Evolutionary conservation across 2,888 invertebrate genomes (phyloP).

Genomic region (Acanthococcus lagerstroemiae): DNA sequence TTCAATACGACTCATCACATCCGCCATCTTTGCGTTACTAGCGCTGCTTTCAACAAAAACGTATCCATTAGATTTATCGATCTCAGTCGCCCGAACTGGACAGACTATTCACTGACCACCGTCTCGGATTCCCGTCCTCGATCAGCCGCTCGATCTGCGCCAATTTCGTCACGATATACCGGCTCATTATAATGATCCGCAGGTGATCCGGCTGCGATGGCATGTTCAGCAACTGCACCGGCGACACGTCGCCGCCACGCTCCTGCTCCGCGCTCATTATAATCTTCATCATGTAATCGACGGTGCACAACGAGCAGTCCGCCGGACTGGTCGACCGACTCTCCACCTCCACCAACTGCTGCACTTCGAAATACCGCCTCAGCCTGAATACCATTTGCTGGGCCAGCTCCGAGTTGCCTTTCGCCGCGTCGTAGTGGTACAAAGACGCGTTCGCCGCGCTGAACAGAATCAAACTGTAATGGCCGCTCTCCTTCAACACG

Average conservation of each 20-base stretch:
- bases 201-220: constrained; percentile 20
- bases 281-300: constrained; percentile 23
- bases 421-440: constrained; percentile 13
- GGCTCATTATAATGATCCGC: constrained; percentile 22
- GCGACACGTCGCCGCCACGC: background rate
- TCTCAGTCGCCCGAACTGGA: no score
- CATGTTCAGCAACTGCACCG: constrained; percentile 5
- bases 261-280: constrained; percentile 16
- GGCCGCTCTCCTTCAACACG: constrained; percentile 9
- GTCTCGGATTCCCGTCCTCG: no score
- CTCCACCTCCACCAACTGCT: constrained; percentile 21
- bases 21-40: no score
- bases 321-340: constrained; percentile 1
- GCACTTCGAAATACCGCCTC: constrained; percentile 8
- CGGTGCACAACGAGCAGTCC: constrained; percentile 11
- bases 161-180: constrained; percentile 17
- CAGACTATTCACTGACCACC: no score
- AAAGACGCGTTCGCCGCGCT: constrained; percentile 10
- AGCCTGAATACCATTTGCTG: constrained; percentile 14
- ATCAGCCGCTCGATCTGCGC: constrained; percentile 2
- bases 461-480: constrained; percentile 16
- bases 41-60: no score
- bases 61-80: no score
- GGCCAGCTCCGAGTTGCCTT: constrained; percentile 7
- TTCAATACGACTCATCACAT: no score